Evolutionary conservation across 2,888 invertebrate species (phyloP), one percentile per base, ranked within the genome.

Genomic region (Chrysolina haemoptera): DNA sequence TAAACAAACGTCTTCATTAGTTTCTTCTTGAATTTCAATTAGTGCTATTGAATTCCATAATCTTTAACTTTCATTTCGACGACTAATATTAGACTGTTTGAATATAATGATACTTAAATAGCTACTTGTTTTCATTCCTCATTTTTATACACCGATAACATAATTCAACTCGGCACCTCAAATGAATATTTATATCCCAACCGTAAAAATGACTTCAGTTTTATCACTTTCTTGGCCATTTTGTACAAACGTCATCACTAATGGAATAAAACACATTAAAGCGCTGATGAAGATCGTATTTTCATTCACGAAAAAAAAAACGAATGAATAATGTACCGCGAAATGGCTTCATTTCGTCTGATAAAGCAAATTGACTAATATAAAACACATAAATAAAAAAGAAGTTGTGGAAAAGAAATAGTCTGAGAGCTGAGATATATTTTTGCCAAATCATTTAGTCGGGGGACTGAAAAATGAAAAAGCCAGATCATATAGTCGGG

Each of bases 111-210:
- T 27, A 5, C 27, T 27, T 27, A 27, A 27, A 27, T 27, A 27
- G 27, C 5, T 27, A 3, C 27, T 27, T 27, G 5, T 8, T 35
- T 35, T 35, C 8, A 35, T 35, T 35, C 8, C 35, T 8, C 8
- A 35, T 35, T 35, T 35, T 35, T 35, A 35, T 6, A 35, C 35
- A 35, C 35, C 35, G 35, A 35, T 35, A 35, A 35, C 4, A 35
- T 16, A 8, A 16, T 48, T 16, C 16, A 16, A 9, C 11, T 53
- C 53, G 6, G 53, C 20, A 53, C 10, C 11, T 20, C 20, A 11
- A 53, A 53, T 53, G 53, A 53, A 53, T 53, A 53, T 22, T 53
- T 16, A 48, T 48, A 16, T 48, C n/a, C 16, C 9, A 48, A 53
- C 22, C 12, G 11, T 18, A 20, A 14, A 53, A 16, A 8, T 48